These are phyloP conservation scores for Prunella himalayana DNA, from an alignment of 2,113 vertebrate genomes.

Conservation along the genomic window DNA sequence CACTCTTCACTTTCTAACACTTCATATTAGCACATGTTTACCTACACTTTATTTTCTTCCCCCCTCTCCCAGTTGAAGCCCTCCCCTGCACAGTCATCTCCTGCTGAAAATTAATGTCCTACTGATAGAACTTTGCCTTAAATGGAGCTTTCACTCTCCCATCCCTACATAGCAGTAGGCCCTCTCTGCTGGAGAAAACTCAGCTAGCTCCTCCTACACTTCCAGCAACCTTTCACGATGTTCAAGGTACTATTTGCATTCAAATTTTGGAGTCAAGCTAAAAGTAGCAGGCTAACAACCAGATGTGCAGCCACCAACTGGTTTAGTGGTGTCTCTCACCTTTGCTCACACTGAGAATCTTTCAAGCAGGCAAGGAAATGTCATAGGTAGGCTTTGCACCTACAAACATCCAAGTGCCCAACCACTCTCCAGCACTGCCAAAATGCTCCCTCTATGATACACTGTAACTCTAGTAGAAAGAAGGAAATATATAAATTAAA, in stretches of 20 bases:
- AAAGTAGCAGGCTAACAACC: not conserved
- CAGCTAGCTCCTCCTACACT: not conserved
- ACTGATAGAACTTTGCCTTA: no score
- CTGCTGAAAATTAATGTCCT: constrained; percentile 1
- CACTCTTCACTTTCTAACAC: not conserved
- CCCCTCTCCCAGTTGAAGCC: not conserved
- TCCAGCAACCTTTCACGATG: not conserved
- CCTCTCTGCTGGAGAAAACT: not conserved
- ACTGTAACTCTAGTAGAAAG: constrained; percentile 27
- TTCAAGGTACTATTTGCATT: not conserved
- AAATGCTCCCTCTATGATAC: not conserved
- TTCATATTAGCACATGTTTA: not conserved
- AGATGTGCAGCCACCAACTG: not conserved
- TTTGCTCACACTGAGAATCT: not conserved
- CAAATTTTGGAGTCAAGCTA: not conserved
- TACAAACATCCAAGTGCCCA: not conserved
- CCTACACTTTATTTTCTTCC: not conserved
- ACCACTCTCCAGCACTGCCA: not conserved
- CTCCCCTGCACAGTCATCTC: not conserved
- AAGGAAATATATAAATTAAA: constrained; percentile 63
- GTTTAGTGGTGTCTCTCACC: not conserved
- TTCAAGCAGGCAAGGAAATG: not conserved
- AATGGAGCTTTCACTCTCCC: not conserved
- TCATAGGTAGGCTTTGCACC: not conserved
- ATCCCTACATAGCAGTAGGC: not conserved